Conservation (phyloP, 2,113 vertebrate genomes). For the Chamaea fasciata region DNA sequence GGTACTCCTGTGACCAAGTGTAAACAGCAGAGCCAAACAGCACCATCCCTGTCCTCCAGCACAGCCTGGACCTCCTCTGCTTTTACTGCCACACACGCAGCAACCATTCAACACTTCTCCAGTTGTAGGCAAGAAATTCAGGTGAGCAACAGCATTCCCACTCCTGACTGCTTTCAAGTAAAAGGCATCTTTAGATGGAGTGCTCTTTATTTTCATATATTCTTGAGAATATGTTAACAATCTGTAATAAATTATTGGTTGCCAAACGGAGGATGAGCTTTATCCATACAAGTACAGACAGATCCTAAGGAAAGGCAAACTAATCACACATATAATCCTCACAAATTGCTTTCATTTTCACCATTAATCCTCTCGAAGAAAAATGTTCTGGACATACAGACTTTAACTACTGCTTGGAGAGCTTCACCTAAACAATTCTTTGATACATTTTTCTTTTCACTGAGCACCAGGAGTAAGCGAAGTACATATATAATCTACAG, state of each 20-base stretch:
- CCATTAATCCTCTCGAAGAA: background rate
- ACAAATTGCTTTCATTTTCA: slow-evolving; percentile 25
- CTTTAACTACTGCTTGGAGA: slow-evolving; percentile 7
- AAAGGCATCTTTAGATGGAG: background rate
- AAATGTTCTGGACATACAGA: background rate
- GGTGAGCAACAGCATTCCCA: background rate
- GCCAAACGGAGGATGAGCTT: slow-evolving; percentile 61
- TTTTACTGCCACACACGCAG: background rate
- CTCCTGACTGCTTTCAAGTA: background rate
- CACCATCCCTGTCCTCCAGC: background rate
- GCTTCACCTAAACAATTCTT: background rate
- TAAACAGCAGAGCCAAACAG: background rate
- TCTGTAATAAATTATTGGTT: slow-evolving; percentile 72
- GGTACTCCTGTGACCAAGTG: background rate
- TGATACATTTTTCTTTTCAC: background rate
- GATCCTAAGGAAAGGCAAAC: slow-evolving; percentile 5
- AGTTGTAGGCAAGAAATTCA: background rate
- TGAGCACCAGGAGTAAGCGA: background rate
- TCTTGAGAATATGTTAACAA: slow-evolving; percentile 45
- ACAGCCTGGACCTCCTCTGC: background rate
- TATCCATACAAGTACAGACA: background rate
- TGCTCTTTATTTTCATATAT: background rate
- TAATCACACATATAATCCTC: slow-evolving; percentile 41
- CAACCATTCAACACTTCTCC: no score
- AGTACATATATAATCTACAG: background rate